Conservation (phyloP, 1,140 invertebrate genomes). For the Matsumurasca onukii region DNA sequence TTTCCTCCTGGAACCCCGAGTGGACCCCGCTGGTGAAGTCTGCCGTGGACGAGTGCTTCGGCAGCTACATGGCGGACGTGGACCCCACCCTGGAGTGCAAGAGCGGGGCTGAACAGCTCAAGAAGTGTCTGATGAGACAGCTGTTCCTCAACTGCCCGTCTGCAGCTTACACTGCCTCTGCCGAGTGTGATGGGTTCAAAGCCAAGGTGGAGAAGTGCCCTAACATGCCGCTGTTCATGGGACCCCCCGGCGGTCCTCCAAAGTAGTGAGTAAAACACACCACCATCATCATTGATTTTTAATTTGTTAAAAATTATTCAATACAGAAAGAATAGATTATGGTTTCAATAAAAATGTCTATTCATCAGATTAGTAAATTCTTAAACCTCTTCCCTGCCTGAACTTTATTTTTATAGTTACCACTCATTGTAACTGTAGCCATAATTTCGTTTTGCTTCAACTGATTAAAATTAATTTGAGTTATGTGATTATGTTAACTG, state of each 20-base stretch:
- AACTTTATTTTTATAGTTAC: too few species aligned
- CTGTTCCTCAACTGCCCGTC: conserved; percentile 10
- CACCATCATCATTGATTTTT: too few species aligned
- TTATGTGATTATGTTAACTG: too few species aligned
- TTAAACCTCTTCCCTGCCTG: too few species aligned
- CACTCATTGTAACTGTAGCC: too few species aligned
- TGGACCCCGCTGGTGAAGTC: neutral
- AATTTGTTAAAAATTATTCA: too few species aligned
- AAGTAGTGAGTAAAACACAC: too few species aligned
- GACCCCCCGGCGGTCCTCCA: neutral
- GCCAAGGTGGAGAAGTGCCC: neutral
- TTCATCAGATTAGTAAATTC: too few species aligned
- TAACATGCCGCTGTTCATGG: neutral
- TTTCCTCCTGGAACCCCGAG: neutral
- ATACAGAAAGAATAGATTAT: too few species aligned
- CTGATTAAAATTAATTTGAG: too few species aligned
- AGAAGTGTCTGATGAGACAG: conserved; percentile 1
- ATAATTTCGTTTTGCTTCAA: too few species aligned
- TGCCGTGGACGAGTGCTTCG: conserved; percentile 6
- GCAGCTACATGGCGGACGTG: neutral
- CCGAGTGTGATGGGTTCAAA: neutral
- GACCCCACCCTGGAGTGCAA: conserved; percentile 13
- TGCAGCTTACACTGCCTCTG: neutral
- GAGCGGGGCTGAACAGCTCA: conserved; percentile 3
- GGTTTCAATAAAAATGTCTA: too few species aligned